Conservation (phyloP, 1,140 invertebrate species). For the Nixonia krombeini region DNA sequence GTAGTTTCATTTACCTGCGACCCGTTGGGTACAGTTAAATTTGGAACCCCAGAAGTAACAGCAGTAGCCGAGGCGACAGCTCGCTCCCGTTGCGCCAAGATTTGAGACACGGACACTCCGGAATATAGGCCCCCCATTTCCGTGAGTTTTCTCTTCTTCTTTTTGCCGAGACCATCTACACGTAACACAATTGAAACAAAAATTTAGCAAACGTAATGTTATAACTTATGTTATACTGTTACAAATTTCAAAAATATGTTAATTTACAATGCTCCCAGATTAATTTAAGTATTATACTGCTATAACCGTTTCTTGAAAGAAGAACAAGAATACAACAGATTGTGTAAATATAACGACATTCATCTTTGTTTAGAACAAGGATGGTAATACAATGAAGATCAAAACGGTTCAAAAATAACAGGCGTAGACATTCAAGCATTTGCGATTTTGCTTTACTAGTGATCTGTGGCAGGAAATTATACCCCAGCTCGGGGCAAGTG, state of each 20-base stretch:
- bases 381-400: conserved; percentile 19
- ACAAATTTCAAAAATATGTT: too few species aligned
- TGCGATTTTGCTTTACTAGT: conserved; percentile 62
- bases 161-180: conserved; percentile 75
- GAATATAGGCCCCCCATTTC: conserved; percentile 72
- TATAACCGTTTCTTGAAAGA: background rate
- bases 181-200: conserved; percentile 42
- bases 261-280: too few species aligned
- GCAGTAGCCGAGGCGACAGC: conserved; percentile 59
- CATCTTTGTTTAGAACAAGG: conserved; percentile 3
- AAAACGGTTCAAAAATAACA: conserved; percentile 48
- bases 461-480: conserved; percentile 63
- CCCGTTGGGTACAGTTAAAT: conserved; percentile 56
- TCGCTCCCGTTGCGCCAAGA: conserved; percentile 77
- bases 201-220: too few species aligned
- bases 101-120: conserved; percentile 77
- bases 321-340: background rate
- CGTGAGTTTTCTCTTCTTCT: conserved; percentile 77
- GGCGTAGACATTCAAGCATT: conserved; percentile 60
- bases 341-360: conserved; percentile 3
- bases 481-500: conserved; percentile 51
- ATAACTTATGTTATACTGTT: too few species aligned
- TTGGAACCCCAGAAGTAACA: conserved; percentile 54
- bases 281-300: too few species aligned
- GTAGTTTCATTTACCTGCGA: conserved; percentile 59